phyloP scores from a whole-genome alignment of 1,140 invertebrate genomes.

The Paracyclopina nana region DNA sequence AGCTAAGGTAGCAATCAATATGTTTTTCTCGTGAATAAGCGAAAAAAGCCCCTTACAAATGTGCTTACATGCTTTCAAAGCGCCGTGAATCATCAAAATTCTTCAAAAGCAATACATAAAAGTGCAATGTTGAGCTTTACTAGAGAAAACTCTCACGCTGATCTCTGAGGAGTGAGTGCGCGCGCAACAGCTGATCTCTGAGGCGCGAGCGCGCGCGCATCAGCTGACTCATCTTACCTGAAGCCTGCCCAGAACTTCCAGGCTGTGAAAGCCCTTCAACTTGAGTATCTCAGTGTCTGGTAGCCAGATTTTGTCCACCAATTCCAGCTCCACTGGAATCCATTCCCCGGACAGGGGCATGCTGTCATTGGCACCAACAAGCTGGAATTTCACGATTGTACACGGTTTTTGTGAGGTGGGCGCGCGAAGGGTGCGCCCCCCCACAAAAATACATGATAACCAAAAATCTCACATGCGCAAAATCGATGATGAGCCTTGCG shows the following conservation, averaged over 20 bases:
- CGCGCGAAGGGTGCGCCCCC: not conserved
- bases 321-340: conserved; percentile 13
- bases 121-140: too few species aligned
- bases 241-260: conserved; percentile 9
- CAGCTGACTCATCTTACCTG: conserved; percentile 12
- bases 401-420: not conserved
- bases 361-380: not conserved
- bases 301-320: conserved; percentile 13
- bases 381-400: not conserved
- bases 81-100: too few species aligned
- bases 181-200: too few species aligned
- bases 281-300: conserved; percentile 9
- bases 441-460: not conserved
- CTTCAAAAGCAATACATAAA: too few species aligned
- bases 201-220: too few species aligned
- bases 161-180: too few species aligned
- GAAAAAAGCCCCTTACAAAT: too few species aligned
- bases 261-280: conserved; percentile 14
- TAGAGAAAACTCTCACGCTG: too few species aligned
- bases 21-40: too few species aligned
- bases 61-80: too few species aligned
- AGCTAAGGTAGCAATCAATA: too few species aligned
- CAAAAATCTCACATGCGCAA: not conserved
- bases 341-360: not conserved
- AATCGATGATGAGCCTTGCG: not conserved